A percentile compares a stretch with the other conserved stretches of the same genome.
These are phyloP conservation scores for Orthosia cruda DNA, from an alignment of 2,888 invertebrate genomes.

Conservation along the genomic window DNA sequence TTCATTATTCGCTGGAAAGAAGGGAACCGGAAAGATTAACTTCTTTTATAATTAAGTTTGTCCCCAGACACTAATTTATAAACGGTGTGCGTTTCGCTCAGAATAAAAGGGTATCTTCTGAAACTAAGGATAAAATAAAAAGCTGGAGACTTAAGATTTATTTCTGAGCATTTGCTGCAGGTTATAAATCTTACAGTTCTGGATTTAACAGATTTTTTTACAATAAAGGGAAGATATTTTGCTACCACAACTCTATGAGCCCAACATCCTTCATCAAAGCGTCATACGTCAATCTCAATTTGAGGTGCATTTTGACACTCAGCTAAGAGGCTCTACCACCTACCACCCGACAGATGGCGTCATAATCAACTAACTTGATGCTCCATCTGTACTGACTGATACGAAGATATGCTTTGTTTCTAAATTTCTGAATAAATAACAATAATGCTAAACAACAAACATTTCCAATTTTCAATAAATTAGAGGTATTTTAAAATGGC, in stretches of 20 bases:
- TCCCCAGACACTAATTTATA: conserved; percentile 72
- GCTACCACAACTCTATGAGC: not conserved
- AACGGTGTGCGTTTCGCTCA: conserved; percentile 50
- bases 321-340: not conserved
- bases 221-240: not conserved
- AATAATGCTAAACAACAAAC: not conserved
- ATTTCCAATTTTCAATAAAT: no score
- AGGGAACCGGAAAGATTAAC: conserved; percentile 71
- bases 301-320: conserved; percentile 13
- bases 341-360: conserved; percentile 44
- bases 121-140: conserved; percentile 60
- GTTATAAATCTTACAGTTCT: conserved; percentile 24
- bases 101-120: conserved; percentile 51
- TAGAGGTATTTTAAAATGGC: no score
- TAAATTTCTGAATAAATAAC: not conserved
- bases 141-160: conserved; percentile 44
- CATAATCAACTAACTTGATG: conserved; percentile 12
- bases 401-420: not conserved
- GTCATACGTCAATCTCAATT: conserved; percentile 29
- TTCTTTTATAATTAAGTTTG: conserved; percentile 75
- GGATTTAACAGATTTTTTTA: conserved; percentile 4
- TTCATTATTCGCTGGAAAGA: conserved; percentile 73
- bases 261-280: conserved; percentile 11
- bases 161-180: conserved; percentile 29
- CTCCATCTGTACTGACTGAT: not conserved